Base-by-base conservation (phyloP, 2,888 invertebrate genomes). In the Beris chalybata region DNA sequence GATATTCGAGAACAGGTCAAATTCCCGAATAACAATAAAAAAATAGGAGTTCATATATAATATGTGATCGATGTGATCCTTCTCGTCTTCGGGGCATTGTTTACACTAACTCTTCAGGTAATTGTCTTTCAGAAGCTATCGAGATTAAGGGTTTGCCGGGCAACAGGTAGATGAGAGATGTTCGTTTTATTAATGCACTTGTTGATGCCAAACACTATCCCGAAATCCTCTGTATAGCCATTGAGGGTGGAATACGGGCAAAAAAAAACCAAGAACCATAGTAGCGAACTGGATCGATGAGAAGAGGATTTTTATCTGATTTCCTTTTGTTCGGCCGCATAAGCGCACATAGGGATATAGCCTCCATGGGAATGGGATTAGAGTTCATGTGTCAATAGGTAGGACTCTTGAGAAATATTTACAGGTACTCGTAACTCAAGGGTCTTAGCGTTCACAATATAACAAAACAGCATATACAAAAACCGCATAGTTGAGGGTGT, bases 91-190 rank as follows among this genome's bases (percentile, higher is more conserved):
- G 43, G 30, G 55, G 52, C 57, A 55, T 64, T 68, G 65, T 68
- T 68, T 68, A 68, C 68, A 61, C 64, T 65, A 68, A 68, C 65
- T 68, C 61, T 68, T 65, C 68, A 68, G 68, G 68, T 68, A 68
- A 68, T 65, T 68, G 61, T 68, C 57, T 68, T 58, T 61, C 61
- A 52, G 61, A 50, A 52, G 61, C 61, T 50, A 61, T 61, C 61
- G 61, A 38, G 38, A 61, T 61, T 50, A 50, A 47, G 32, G 43
- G 50, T 61, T 45, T 50, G 50, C 22, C 52, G 50, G 59, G 61
- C 50, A 61, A 61, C 61, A 61, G 61, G 61, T 61, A 58, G 58
- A 43, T 12, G 15, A 9, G 13, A 29, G 61, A n/a, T 9, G n/a
- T 43, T 43, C 43, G 13, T 5, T n/a, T 45, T 38, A 38, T 52